A percentile compares a stretch with the other conserved stretches of the same genome.
Conservation (phyloP, 2,888 invertebrate genomes). For the Cantharis flavilabris region DNA sequence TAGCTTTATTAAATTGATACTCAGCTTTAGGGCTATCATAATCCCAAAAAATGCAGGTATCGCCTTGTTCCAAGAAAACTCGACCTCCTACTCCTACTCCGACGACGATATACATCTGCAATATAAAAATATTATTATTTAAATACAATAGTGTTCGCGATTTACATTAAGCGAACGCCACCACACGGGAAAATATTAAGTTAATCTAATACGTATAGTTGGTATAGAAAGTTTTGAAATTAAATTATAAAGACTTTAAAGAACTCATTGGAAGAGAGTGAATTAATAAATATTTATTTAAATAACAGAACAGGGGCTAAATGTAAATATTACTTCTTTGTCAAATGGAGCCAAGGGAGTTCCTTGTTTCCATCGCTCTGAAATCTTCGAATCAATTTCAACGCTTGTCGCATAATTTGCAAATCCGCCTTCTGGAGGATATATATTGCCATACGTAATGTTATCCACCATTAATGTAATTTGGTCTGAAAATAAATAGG, state of each 20-base stretch:
- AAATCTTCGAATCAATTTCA: slow-evolving; percentile 48
- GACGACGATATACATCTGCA: slow-evolving; percentile 74
- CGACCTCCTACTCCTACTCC: slow-evolving; percentile 81
- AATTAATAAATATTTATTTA: too few relatives aligned
- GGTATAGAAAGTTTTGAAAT: too few relatives aligned
- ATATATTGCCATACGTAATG: slow-evolving; percentile 56
- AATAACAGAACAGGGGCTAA: too few relatives aligned
- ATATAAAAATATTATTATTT: not conserved
- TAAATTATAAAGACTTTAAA: too few relatives aligned
- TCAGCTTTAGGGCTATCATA: slow-evolving; percentile 69
- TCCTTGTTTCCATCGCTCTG: slow-evolving; percentile 63
- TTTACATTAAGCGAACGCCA: too few relatives aligned
- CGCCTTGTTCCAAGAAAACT: slow-evolving; percentile 66
- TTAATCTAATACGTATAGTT: too few relatives aligned
- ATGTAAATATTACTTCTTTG: slow-evolving; percentile 55
- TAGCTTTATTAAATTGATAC: slow-evolving; percentile 69
- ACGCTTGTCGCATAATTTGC: slow-evolving; percentile 39
- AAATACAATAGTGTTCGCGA: too few relatives aligned
- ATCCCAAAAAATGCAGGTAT: slow-evolving; percentile 71
- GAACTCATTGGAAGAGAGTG: too few relatives aligned
- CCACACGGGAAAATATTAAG: too few relatives aligned
- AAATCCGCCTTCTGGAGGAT: slow-evolving; percentile 51
- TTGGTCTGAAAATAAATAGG: slow-evolving; percentile 52
- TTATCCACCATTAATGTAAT: slow-evolving; percentile 61
- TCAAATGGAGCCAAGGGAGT: slow-evolving; percentile 74